These are phyloP conservation scores for Cromileptes altivelis DNA, from an alignment of 2,113 vertebrate species.

Conservation along the genomic window DNA sequence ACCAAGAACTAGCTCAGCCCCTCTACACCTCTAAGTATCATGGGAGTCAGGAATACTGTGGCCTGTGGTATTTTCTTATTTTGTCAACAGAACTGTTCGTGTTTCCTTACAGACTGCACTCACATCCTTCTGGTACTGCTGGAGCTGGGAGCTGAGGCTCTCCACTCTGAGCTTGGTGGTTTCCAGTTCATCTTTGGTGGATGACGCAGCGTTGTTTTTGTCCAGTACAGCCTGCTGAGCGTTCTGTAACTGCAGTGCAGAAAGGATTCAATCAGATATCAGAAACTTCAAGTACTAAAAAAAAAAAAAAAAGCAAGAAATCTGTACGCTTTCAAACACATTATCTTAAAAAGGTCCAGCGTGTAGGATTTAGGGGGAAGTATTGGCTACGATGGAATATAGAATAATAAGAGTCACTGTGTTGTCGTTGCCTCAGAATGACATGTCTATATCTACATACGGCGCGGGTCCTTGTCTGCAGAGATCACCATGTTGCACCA, in stretches of 20 bases:
- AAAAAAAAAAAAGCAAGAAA: background rate
- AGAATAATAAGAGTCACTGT: too few relatives aligned
- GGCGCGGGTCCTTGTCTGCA: too few relatives aligned
- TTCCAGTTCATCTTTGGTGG: slow-evolving; percentile 84
- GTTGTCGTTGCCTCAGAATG: too few relatives aligned
- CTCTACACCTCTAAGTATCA: too few relatives aligned
- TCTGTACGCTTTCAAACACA: rapidly evolving
- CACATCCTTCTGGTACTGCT: slow-evolving; percentile 85
- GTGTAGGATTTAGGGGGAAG: too few relatives aligned
- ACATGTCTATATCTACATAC: too few relatives aligned
- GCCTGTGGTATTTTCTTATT: too few relatives aligned
- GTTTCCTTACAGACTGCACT: background rate
- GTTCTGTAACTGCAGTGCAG: slow-evolving; percentile 84
- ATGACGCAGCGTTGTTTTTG: slow-evolving; percentile 75
- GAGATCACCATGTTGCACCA: too few relatives aligned
- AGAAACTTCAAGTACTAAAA: background rate
- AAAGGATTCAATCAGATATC: background rate
- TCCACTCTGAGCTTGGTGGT: slow-evolving; percentile 80
- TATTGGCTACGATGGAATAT: too few relatives aligned
- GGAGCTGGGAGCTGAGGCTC: slow-evolving; percentile 80
- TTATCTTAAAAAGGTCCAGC: background rate
- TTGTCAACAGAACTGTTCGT: too few relatives aligned
- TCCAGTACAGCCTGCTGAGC: slow-evolving; percentile 82
- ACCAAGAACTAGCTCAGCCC: too few relatives aligned
- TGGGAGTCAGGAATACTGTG: too few relatives aligned